These are phyloP conservation scores for Cotesia chilonis DNA, from an alignment of 1,140 invertebrate genomes.

Conservation along the genomic window DNA sequence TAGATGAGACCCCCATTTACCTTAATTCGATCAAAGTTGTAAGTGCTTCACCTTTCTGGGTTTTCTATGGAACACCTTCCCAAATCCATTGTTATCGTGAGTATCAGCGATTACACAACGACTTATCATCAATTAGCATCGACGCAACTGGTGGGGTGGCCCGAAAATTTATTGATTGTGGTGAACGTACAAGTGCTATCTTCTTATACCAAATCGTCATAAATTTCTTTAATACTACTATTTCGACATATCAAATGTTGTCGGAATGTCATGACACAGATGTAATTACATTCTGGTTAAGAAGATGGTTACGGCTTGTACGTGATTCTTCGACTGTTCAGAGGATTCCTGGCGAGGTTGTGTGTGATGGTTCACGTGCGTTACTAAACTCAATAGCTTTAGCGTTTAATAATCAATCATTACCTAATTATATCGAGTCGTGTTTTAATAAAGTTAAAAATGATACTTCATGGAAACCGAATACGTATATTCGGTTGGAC, in stretches of 20 bases:
- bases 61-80: not conserved
- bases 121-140: not conserved
- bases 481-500: not conserved
- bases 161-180: not conserved
- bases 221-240: not conserved
- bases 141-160: not conserved
- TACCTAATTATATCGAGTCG: not conserved
- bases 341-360: not conserved
- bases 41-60: not conserved
- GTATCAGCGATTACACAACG: not conserved
- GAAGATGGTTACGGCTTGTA: not conserved
- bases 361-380: not conserved
- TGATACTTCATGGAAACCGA: not conserved
- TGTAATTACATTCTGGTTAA: not conserved
- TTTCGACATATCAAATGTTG: not conserved
- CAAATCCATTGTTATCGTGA: not conserved
- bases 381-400: not conserved
- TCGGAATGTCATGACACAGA: slow-evolving; percentile 6
- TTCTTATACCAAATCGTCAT: not conserved
- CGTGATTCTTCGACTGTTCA: no score
- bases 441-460: not conserved
- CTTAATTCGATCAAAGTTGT: not conserved
- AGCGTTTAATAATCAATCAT: not conserved
- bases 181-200: not conserved
- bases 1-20: not conserved